Base-by-base conservation (phyloP, 2,113 vertebrate species). In the Tursiops truncatus region DNA sequence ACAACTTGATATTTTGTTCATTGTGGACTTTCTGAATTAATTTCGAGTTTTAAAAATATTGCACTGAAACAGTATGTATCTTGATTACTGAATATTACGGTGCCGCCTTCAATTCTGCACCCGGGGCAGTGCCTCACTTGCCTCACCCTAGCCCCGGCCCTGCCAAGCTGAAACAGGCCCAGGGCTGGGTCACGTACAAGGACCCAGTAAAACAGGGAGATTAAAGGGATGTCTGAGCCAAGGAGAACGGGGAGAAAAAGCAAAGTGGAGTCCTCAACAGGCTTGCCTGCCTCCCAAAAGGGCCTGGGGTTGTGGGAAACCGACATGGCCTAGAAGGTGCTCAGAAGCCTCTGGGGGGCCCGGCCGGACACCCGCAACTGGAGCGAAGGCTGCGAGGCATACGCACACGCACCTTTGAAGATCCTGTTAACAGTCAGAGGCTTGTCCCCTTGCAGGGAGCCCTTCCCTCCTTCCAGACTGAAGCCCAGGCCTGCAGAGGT, bases 401-500 rank as follows among this genome's bases (percentile, higher is more conserved):
- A 11, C 0, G 3, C 23, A 9, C 58, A 6, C 82, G 44, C 98
- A 99, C 99, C 99, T 99, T 97, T 99, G 97, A 99, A 99, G 96
- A 99, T 99, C 96, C 99, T 99, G 98, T 99, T 99, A 94, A 99
- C 95, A 41, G 98, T 95, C 53, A 99, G 98, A 5, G 99, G 99
- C 97, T 98, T 99, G 97, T 99, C 99, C 97, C 99, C 99, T 1
- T 99, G 99, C 95, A 99, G 98, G 2, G 99, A 99, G 28, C 99
- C 99, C 97, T 98, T 99, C 63, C 99, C 99, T 93, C 99, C 99
- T 96, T 99, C 99, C 97, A 99, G 97, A 81, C 99, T 99, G 93
- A 99, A 99, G 91, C 99, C 99, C 41, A 99, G 98, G 28, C 99
- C 99, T 0, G 99, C 99, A 17, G 99, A 98, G 38, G 98, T 99